Conservation (phyloP, 2,797 vertebrate genomes). For the Melanotaenia pygmaea region DNA sequence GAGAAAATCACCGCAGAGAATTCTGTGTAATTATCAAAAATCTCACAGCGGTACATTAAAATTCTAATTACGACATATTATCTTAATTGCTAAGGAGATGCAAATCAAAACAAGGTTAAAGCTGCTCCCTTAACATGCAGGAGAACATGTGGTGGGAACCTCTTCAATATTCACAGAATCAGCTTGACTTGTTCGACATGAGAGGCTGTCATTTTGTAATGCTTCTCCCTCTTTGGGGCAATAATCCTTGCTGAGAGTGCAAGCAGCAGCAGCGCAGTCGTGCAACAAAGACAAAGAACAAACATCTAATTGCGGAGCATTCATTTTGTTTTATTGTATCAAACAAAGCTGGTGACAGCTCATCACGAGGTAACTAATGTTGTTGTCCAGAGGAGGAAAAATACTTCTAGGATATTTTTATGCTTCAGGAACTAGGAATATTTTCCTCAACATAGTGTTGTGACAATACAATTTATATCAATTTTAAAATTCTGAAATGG, state of each 20-base stretch:
- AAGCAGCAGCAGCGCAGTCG: conserved; percentile 60
- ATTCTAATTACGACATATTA: conserved; percentile 86
- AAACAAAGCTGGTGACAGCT: conserved; percentile 71
- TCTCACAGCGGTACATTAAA: conserved; percentile 84
- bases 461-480: not conserved
- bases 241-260: conserved; percentile 75
- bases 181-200: conserved; percentile 80
- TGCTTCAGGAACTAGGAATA: conserved; percentile 4
- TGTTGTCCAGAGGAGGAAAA: conserved; percentile 37
- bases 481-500: not conserved
- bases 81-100: conserved; percentile 85
- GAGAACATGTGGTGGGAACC: conserved; percentile 75
- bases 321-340: conserved; percentile 68
- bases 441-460: not conserved
- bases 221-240: conserved; percentile 71
- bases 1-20: conserved; percentile 80
- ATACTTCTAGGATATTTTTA: conserved; percentile 14
- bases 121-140: conserved; percentile 77
- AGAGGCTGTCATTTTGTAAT: conserved; percentile 78
- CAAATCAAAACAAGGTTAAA: conserved; percentile 86
- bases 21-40: conserved; percentile 84
- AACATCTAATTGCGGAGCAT: conserved; percentile 75
- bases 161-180: conserved; percentile 81
- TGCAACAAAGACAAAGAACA: conserved; percentile 73
- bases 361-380: conserved; percentile 45